Evolutionary conservation across 2,113 vertebrate genomes (phyloP).

Genomic region (Narcine bancroftii): DNA sequence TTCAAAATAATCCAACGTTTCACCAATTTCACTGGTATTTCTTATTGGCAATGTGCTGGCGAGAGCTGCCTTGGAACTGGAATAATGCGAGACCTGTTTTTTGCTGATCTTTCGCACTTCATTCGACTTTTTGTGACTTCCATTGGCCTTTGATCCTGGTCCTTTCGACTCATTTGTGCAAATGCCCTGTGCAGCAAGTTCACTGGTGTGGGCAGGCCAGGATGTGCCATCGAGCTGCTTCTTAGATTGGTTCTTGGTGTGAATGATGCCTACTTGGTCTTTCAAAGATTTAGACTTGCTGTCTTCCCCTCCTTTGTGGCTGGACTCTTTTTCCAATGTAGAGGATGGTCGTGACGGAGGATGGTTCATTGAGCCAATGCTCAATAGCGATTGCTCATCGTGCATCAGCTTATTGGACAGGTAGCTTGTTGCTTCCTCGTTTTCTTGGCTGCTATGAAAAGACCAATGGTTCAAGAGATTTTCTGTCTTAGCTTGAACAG

Average conservation of each 20-base stretch:
- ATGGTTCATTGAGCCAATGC: constrained; percentile 83
- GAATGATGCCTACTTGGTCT: constrained; percentile 43
- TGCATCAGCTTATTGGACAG: constrained; percentile 88
- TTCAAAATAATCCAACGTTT: constrained; percentile 47
- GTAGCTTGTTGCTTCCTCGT: constrained; percentile 68
- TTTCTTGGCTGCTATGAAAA: constrained; percentile 67
- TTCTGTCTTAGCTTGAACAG: constrained; percentile 85
- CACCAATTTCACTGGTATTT: constrained; percentile 43
- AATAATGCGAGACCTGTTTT: constrained; percentile 61
- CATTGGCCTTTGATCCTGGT: constrained; percentile 43
- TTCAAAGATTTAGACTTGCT: constrained; percentile 52
- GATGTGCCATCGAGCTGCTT: constrained; percentile 43
- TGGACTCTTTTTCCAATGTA: constrained; percentile 64
- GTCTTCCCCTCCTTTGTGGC: constrained; percentile 61
- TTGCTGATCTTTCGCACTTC: constrained; percentile 50
- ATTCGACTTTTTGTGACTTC: constrained; percentile 42
- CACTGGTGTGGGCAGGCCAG: constrained; percentile 48
- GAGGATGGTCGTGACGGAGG: constrained; percentile 77
- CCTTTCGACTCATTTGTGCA: constrained; percentile 51
- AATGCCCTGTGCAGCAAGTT: constrained; percentile 49
- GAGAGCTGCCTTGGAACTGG: constrained; percentile 63
- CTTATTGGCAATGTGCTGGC: constrained; percentile 61
- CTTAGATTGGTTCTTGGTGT: constrained; percentile 44
- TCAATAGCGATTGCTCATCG: constrained; percentile 84
- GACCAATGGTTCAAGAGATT: constrained; percentile 93